Percentiles rank a stretch among this genome's conserved stretches.
These are phyloP conservation scores for Diorhabda sublineata DNA, from an alignment of 1,140 invertebrate species.

Conservation along the genomic window DNA sequence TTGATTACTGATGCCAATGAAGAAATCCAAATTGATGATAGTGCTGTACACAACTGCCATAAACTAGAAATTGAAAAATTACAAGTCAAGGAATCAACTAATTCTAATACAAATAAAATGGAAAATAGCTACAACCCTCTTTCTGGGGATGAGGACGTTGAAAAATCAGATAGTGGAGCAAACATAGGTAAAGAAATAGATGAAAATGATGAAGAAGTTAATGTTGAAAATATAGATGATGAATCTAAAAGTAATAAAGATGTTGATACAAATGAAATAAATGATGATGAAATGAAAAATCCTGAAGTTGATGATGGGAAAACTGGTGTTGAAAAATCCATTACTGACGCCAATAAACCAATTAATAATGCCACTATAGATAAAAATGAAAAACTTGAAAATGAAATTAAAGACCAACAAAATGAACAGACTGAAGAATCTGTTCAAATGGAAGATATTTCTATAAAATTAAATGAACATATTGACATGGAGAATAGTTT, in stretches of 20 bases:
- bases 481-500: conserved; percentile 4
- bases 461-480: neutral
- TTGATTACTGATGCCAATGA: too few species aligned
- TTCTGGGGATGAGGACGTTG: conserved; percentile 20
- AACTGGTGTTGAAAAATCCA: neutral
- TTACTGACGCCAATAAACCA: too few species aligned
- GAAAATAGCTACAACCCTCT: conserved; percentile 21
- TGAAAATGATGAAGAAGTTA: conserved; percentile 2
- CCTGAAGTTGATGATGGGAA: neutral
- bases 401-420: too few species aligned
- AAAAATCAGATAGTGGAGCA: neutral
- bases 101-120: conserved; percentile 8
- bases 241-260: neutral
- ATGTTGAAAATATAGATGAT: neutral
- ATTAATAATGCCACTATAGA: too few species aligned
- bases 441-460: too few species aligned
- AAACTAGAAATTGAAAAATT: neutral
- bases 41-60: too few species aligned
- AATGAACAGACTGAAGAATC: too few species aligned
- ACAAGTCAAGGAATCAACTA: neutral
- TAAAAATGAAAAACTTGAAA: too few species aligned
- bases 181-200: neutral
- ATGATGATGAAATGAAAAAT: neutral
- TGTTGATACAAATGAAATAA: neutral
- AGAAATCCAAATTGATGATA: too few species aligned